Percentiles rank a stretch among this genome's conserved stretches.
phyloP scores from a whole-genome alignment of 2,797 vertebrate species.

The Saxicola maurus region DNA sequence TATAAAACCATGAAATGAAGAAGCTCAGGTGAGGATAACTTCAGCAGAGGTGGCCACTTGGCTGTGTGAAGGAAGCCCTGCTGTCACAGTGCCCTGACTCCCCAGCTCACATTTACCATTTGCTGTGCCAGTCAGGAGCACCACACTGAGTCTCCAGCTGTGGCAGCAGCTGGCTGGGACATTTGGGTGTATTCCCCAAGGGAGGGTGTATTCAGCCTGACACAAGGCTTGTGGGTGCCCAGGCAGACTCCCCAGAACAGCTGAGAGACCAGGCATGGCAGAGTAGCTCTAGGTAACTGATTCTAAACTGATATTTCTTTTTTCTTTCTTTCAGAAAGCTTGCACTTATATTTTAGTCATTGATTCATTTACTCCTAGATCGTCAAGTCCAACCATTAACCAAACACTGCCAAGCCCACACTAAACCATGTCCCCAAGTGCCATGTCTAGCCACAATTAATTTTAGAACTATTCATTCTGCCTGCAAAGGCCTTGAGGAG shows the following conservation, averaged over 20 bases:
- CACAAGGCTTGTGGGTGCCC: rapidly evolving
- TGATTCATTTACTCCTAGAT: background rate
- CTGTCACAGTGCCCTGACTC: rapidly evolving
- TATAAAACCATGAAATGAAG: background rate
- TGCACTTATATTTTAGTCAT: background rate
- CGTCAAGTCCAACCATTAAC: background rate
- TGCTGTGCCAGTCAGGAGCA: rapidly evolving
- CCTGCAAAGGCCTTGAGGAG: background rate
- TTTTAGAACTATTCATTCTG: background rate
- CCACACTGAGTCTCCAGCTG: background rate
- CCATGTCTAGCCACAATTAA: background rate
- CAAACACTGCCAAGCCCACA: background rate
- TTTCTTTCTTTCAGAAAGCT: background rate
- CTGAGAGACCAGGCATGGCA: background rate
- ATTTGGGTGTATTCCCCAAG: background rate
- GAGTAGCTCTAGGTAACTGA: background rate
- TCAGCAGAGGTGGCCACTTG: background rate
- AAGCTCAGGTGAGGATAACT: background rate
- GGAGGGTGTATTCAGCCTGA: background rate
- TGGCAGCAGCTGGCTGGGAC: background rate
- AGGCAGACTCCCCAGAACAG: background rate
- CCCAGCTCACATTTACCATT: background rate
- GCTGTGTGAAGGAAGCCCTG: background rate
- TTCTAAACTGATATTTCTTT: background rate
- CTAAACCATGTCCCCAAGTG: background rate